These are phyloP conservation scores for Lycaon pictus DNA, from an alignment of 2,113 vertebrate species.

Conservation along the genomic window DNA sequence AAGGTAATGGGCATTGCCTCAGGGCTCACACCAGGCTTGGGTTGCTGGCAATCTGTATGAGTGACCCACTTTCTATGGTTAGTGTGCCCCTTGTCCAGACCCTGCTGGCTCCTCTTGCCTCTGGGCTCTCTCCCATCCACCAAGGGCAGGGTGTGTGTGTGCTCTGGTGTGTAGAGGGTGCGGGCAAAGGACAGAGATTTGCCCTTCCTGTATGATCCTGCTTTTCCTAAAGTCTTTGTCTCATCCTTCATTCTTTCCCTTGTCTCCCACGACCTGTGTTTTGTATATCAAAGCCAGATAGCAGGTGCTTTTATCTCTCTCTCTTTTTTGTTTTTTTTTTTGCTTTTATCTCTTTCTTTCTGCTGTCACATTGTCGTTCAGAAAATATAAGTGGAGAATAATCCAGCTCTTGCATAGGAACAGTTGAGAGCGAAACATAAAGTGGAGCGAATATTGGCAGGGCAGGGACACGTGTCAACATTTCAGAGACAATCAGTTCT, in stretches of 20 bases:
- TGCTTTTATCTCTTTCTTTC: background rate
- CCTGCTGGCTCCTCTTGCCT: background rate
- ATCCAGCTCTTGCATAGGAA: background rate
- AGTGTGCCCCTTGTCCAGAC: background rate
- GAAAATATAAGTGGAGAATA: background rate
- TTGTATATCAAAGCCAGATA: background rate
- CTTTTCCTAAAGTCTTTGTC: background rate
- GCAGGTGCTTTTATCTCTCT: background rate
- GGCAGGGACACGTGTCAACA: background rate
- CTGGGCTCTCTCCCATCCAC: background rate
- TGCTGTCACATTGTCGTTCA: background rate
- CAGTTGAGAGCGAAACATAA: background rate
- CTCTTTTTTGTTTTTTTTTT: background rate
- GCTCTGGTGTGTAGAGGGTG: background rate
- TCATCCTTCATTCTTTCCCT: background rate
- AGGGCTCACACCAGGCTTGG: background rate
- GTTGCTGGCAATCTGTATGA: background rate
- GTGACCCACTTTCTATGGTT: background rate
- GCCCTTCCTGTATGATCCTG: background rate
- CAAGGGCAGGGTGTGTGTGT: fast-evolving
- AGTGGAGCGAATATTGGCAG: background rate
- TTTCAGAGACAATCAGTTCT: background rate
- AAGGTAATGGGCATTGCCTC: background rate
- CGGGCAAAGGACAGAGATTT: background rate
- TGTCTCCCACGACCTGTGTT: background rate